Base-by-base conservation (phyloP, 2,888 invertebrate genomes). In the Protodeltote pygarga region DNA sequence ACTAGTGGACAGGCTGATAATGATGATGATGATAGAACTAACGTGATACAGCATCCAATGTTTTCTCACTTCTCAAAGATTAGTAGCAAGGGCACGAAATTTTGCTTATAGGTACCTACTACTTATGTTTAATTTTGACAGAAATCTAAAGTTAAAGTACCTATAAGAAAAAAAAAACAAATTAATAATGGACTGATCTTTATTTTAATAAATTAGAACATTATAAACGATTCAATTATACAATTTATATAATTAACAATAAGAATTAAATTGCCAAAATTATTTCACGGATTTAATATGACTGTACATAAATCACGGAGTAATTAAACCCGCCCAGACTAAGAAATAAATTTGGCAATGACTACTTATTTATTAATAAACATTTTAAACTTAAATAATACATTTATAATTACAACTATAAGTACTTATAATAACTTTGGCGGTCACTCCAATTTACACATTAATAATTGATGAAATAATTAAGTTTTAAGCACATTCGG, bases 281-380 rank as follows among this genome's bases (percentile, higher is more conserved):
- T 71, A 84, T 81, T 81, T 77, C 77, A 67, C 81, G 81, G 81
- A 83, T 82, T 75, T 67, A 53, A n/a, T n/a, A n/a, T n/a, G n/a
- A n/a, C n/a, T 40, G 32, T 40, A 66, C 53, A 48, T 37, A 41
- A n/a, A n/a, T n/a, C n/a, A 34, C 16, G 14, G 19, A 38, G 44
- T 38, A 55, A 45, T 47, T 44, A 71, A 85, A 85, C 71, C 85
- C 86, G 83, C 83, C 87, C 91, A 90, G 90, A 89, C 89, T 73
- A 65, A 39, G 79, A 83, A 85, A 83, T 79, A 74, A 79, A 47
- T 73, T 77, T 75, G 77, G 78, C 83, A 78, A 75, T 66, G 37
- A 21, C 39, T 51, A 60, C 58, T 71, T 64, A 63, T 51, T 38
- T n/a, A n/a, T 54, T 55, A 46, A 37, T 52, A 51, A 58, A 67